A percentile compares a stretch with the other conserved stretches of the same genome.
Evolutionary conservation across 2,113 vertebrate genomes (phyloP).

Genomic region (Epinephelus cyanopodus): DNA sequence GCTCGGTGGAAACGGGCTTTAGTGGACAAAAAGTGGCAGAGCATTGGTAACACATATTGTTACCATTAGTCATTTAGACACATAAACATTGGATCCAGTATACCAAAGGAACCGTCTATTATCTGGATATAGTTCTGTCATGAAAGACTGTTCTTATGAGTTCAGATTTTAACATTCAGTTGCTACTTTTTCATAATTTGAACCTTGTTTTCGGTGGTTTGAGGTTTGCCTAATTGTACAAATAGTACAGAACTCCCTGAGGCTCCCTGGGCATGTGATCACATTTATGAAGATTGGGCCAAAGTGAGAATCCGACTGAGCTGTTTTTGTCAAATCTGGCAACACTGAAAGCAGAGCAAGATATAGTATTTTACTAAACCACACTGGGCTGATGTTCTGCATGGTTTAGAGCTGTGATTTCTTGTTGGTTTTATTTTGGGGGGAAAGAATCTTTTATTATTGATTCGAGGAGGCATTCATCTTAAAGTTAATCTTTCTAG

Average conservation of each 20-base stretch:
- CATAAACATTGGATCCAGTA: too few species aligned
- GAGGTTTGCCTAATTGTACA: neutral
- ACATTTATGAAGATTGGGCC: neutral
- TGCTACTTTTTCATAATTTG: neutral
- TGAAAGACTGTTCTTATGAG: neutral
- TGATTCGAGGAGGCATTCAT: conserved; percentile 42
- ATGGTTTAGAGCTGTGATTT: conserved; percentile 9
- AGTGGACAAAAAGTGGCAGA: too few species aligned
- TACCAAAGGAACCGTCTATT: neutral
- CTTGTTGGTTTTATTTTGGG: neutral
- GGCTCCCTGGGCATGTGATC: neutral
- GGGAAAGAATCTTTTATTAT: conserved; percentile 40
- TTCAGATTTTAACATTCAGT: neutral
- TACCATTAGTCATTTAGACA: too few species aligned
- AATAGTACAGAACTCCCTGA: neutral
- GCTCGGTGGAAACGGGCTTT: too few species aligned
- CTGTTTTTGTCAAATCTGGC: neutral
- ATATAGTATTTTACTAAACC: neutral
- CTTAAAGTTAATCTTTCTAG: conserved; percentile 32
- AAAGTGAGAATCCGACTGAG: neutral
- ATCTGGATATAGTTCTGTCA: neutral
- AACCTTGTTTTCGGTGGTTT: neutral
- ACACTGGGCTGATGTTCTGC: neutral
- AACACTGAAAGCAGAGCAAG: neutral
- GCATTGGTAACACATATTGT: too few species aligned